Conservation (phyloP, 1,140 invertebrate genomes). For the Dryas iulia region DNA sequence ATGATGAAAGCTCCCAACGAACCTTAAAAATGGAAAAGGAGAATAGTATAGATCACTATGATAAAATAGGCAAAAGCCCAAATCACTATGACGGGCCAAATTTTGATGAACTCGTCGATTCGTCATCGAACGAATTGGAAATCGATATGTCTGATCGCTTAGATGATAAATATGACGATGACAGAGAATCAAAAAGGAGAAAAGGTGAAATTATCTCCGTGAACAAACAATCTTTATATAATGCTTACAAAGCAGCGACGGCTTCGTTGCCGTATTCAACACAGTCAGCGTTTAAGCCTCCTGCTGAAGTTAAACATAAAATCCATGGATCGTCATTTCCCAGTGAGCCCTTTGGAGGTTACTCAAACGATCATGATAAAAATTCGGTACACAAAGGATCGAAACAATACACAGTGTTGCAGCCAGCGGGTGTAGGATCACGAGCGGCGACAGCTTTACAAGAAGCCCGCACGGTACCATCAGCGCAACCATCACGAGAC, state of each 20-base stretch:
- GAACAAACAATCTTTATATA: slow-evolving; percentile 76
- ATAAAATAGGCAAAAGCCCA: slow-evolving; percentile 68
- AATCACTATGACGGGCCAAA: slow-evolving; percentile 86
- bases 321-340: slow-evolving; percentile 68
- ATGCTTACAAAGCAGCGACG: slow-evolving; percentile 79
- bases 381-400: slow-evolving; percentile 53
- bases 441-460: slow-evolving; percentile 89
- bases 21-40: slow-evolving; percentile 64
- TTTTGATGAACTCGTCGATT: slow-evolving; percentile 89
- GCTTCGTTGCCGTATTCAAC: slow-evolving; percentile 83
- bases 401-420: slow-evolving; percentile 91
- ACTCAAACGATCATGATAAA: slow-evolving; percentile 67
- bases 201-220: slow-evolving; percentile 74
- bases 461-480: slow-evolving; percentile 86
- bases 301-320: slow-evolving; percentile 81
- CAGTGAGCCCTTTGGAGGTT: slow-evolving; percentile 66
- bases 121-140: slow-evolving; percentile 89
- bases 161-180: slow-evolving; percentile 76
- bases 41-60: slow-evolving; percentile 67
- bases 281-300: slow-evolving; percentile 88
- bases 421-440: slow-evolving; percentile 88
- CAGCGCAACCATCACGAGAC: slow-evolving; percentile 73
- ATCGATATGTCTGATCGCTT: slow-evolving; percentile 88
- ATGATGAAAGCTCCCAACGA: slow-evolving; percentile 47
- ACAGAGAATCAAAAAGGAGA: slow-evolving; percentile 67